phyloP scores from a whole-genome alignment of 2,113 vertebrate genomes.

The Eulacestoma nigropectus region DNA sequence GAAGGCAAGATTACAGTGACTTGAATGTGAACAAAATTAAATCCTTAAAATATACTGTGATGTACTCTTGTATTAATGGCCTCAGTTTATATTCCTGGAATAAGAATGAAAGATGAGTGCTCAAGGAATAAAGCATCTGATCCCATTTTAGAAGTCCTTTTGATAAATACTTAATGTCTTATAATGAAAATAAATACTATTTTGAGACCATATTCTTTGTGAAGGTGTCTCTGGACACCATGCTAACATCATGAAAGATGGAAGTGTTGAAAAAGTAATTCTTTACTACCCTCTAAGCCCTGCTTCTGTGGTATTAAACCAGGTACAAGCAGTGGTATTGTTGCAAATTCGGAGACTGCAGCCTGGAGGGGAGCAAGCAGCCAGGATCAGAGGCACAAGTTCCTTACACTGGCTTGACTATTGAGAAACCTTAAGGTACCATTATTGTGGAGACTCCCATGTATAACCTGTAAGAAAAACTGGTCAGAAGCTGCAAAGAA shows the following conservation, averaged over 20 bases:
- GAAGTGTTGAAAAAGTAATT: not conserved
- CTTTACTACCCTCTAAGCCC: not conserved
- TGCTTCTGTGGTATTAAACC: not conserved
- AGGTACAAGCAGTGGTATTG: not conserved
- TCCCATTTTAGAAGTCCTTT: not conserved
- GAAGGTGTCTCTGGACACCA: not conserved
- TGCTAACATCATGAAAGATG: not conserved
- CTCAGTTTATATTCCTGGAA: not conserved
- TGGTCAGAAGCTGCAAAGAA: not conserved
- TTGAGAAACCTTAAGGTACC: not conserved
- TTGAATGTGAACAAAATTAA: not conserved
- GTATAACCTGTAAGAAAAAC: not conserved
- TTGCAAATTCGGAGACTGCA: not conserved
- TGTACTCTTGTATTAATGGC: not conserved
- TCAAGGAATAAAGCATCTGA: not conserved
- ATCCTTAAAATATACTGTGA: not conserved
- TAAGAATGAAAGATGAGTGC: not conserved
- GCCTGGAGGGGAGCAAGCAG: not conserved
- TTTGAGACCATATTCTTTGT: not conserved
- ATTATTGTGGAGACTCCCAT: not conserved
- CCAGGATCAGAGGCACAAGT: not conserved
- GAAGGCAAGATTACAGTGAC: not conserved
- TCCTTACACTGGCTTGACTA: not conserved
- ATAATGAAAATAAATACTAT: not conserved
- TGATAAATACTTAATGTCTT: not conserved